phyloP scores from a whole-genome alignment of 2,113 vertebrate species.

The Maccullochella peelii region DNA sequence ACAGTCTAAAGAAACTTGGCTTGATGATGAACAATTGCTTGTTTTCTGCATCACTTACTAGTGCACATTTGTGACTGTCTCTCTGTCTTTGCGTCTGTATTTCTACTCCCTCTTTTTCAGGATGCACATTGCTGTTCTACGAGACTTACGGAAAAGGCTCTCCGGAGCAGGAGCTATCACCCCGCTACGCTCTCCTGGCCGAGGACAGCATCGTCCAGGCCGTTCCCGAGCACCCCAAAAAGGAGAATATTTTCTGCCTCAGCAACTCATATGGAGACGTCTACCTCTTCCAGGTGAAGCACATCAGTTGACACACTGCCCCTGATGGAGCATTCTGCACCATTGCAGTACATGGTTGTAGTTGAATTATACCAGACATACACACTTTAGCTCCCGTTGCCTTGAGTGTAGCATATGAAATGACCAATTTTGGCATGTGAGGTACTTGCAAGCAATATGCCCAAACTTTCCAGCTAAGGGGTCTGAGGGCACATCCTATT shows the following conservation, averaged over 20 bases:
- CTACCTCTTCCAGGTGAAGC: slow-evolving; percentile 94
- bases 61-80: neutral
- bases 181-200: slow-evolving; percentile 91
- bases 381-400: neutral
- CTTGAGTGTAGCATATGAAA: slow-evolving; percentile 1
- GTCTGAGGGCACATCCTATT: slow-evolving; percentile 28
- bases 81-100: neutral
- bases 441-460: slow-evolving; percentile 4
- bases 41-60: neutral
- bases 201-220: slow-evolving; percentile 96
- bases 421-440: slow-evolving; percentile 13
- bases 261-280: slow-evolving; percentile 97
- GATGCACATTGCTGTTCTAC: slow-evolving; percentile 95
- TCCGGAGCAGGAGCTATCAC: slow-evolving; percentile 87
- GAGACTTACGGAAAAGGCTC: slow-evolving; percentile 92
- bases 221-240: slow-evolving; percentile 96
- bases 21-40: neutral
- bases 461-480: slow-evolving; percentile 19
- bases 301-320: neutral
- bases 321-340: neutral
- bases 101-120: slow-evolving; percentile 74
- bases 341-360: neutral
- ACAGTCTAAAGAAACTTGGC: neutral
- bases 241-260: slow-evolving; percentile 97
- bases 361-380: slow-evolving; percentile 14